Evolutionary conservation across 2,797 vertebrate species (phyloP).

Genomic region (Argentina silus): DNA sequence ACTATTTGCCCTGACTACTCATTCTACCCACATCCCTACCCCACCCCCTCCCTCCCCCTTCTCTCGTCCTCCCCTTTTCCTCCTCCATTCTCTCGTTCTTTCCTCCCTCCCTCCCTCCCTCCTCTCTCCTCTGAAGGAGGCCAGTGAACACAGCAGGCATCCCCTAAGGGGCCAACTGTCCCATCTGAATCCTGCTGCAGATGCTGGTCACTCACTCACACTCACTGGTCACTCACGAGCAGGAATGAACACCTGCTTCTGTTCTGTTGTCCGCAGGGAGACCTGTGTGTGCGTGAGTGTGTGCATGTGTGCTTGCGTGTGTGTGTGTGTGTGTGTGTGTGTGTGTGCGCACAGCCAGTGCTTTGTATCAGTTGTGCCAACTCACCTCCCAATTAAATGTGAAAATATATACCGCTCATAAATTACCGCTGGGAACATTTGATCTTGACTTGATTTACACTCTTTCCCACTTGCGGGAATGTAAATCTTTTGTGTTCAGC

Average conservation of each 20-base stretch:
- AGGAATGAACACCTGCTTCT: not conserved
- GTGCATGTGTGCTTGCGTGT: not conserved
- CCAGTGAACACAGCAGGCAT: no score
- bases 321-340: not conserved
- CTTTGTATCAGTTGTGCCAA: no score
- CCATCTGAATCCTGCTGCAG: not conserved
- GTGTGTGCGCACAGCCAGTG: no score
- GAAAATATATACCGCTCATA: no score
- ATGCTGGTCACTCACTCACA: not conserved
- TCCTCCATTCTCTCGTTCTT: no score
- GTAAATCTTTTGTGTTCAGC: not conserved
- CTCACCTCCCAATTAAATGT: no score
- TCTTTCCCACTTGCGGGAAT: no score
- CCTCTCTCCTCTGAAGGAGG: no score
- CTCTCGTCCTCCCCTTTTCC: not conserved
- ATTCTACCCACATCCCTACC: no score
- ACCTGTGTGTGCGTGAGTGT: not conserved
- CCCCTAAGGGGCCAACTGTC: not conserved
- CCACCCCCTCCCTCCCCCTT: not conserved
- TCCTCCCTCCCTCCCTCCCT: no score
- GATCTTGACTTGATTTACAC: no score
- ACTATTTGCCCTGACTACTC: not conserved
- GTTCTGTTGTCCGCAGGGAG: not conserved
- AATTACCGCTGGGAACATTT: no score
- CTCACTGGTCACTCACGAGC: not conserved